phyloP scores from a whole-genome alignment of 2,888 invertebrate genomes.

The Lepeophtheirus nordmannii region DNA sequence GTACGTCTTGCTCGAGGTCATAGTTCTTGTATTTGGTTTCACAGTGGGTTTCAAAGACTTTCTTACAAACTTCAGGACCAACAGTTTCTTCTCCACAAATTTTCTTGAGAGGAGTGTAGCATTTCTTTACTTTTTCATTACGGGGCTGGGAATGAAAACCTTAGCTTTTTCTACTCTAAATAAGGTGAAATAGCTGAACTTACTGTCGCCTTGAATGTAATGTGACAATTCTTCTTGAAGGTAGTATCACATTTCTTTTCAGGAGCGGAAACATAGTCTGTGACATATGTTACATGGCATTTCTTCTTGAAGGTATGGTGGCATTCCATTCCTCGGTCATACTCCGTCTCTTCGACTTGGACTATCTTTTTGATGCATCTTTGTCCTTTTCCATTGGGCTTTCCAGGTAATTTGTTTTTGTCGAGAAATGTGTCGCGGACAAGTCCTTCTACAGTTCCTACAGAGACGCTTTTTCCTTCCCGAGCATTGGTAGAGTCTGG shows the following conservation, averaged over 20 bases:
- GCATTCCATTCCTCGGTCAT: not conserved
- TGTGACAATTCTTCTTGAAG: conserved; percentile 1
- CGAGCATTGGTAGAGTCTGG: no score
- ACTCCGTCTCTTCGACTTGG: not conserved
- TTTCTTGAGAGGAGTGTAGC: conserved; percentile 7
- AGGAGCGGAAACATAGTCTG: not conserved
- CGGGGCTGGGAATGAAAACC: not conserved
- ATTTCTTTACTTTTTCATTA: conserved; percentile 14
- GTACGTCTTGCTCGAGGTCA: not conserved
- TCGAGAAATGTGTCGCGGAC: no score
- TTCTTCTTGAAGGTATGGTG: not conserved
- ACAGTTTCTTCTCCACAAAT: not conserved
- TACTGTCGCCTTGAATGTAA: not conserved
- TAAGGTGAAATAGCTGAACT: not conserved
- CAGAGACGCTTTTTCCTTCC: no score
- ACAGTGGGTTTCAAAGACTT: not conserved
- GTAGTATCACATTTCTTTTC: conserved; percentile 23
- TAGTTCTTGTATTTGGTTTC: no score
- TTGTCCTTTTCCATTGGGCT: not conserved
- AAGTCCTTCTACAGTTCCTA: no score
- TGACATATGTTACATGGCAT: not conserved
- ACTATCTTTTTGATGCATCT: not conserved
- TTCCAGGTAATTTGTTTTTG: not conserved
- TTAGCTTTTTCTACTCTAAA: no score
- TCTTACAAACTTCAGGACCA: not conserved